These are phyloP conservation scores for Merops nubicus DNA, from an alignment of 2,113 vertebrate species.

Conservation along the genomic window DNA sequence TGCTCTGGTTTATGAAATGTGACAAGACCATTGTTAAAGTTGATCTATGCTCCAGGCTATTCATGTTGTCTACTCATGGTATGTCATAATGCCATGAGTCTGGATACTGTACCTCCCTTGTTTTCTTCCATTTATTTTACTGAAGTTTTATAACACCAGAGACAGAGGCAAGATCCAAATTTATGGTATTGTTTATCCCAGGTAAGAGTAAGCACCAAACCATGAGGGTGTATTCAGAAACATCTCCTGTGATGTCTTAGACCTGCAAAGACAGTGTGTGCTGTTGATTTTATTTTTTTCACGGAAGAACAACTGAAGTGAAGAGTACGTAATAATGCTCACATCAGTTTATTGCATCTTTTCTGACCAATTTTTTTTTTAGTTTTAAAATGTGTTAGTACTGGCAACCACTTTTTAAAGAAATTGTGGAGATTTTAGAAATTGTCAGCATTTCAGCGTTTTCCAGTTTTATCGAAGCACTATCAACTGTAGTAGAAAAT, in stretches of 20 bases:
- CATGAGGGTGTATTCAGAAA: constrained; percentile 53
- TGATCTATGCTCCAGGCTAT: constrained; percentile 36
- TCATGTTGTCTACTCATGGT: not conserved
- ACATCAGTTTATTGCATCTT: not conserved
- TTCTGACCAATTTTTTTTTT: not conserved
- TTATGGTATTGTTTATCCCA: constrained; percentile 28
- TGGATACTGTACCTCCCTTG: not conserved
- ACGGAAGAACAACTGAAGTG: not conserved
- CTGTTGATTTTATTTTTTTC: not conserved
- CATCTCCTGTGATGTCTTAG: not conserved
- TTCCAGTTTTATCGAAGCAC: not conserved
- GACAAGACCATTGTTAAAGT: constrained; percentile 38
- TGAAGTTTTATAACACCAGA: constrained; percentile 43
- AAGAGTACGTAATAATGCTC: not conserved
- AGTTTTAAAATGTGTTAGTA: not conserved
- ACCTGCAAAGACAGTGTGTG: not conserved
- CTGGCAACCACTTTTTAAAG: not conserved
- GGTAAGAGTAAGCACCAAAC: constrained; percentile 40
- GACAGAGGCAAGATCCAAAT: not conserved
- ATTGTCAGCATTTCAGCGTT: not conserved
- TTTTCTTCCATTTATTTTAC: constrained; percentile 41
- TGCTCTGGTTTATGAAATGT: constrained; percentile 25
- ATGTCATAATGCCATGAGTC: constrained; percentile 8
- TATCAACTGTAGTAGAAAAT: not conserved
- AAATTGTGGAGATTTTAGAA: not conserved